Base-by-base conservation (phyloP, 2,888 invertebrate genomes). In the Aporophyla nigra region DNA sequence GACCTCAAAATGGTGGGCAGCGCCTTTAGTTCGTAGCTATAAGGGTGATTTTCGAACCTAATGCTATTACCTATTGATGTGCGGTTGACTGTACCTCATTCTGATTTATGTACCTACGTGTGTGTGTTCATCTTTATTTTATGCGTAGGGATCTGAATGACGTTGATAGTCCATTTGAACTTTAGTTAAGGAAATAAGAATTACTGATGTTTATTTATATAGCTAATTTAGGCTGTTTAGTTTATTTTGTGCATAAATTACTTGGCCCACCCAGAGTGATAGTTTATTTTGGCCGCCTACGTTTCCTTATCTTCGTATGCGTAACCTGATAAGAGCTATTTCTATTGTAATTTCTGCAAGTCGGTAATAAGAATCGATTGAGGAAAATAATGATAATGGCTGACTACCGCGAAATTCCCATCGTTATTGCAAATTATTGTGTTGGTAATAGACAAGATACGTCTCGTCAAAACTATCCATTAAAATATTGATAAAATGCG, bases 91-190 rank as follows among this genome's bases (percentile, higher is more conserved):
- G 14, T 69, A 40, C 53, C 46, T 67, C 51, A 10, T 49, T 9
- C 58, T 70, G 65, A 84, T 70, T 62, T 80, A 70, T 78, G 27
- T 10, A n/a, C n/a, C n/a, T n/a, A 27, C 19, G 40, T 71, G 21
- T 81, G 19, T 74, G 51, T 33, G 49, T 65, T 63, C 63, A 49
- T 80, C 43, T 53, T 78, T 82, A 82, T 82, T 77, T 79, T 49
- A 79, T 9, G 79, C 56, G 62, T 77, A 63, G 62, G 19, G 49
- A 49, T 63, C 12, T 53, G n/a, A 83, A 68, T 78, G 83, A 79
- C 63, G 56, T 78, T 83, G n/a, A 83, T 83, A 58, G 58, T 63
- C 24, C 16, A 77, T 77, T 82, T 54, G 33, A 62, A 46, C 43
- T 53, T 62, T 19, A 14, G 5, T 71, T 16, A 56, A 24, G 7